Evolutionary conservation across 2,113 vertebrate species (phyloP).

Genomic region (Coryphaenoides rupestris): DNA sequence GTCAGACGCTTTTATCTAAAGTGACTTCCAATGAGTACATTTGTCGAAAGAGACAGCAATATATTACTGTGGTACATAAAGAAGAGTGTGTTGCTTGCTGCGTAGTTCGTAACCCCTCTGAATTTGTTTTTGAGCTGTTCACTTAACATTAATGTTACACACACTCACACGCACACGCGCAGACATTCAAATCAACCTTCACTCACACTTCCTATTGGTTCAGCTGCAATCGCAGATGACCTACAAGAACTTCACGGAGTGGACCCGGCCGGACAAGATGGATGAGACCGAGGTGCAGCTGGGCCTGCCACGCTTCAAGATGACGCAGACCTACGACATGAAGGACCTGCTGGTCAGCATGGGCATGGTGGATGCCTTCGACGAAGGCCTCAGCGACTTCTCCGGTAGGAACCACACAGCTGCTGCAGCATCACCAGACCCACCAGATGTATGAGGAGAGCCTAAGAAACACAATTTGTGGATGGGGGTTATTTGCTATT

Average conservation of each 20-base stretch:
- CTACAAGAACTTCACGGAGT: conserved; percentile 74
- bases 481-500: background rate
- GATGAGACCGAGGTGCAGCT: conserved; percentile 61
- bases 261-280: conserved; percentile 75
- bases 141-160: background rate
- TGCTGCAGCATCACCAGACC: background rate
- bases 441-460: background rate
- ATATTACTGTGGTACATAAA: too few species aligned
- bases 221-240: conserved; percentile 79
- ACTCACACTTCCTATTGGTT: background rate
- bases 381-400: conserved; percentile 64
- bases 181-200: background rate
- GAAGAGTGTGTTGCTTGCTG: too few species aligned
- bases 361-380: conserved; percentile 82
- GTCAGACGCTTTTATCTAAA: too few species aligned
- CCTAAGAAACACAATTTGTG: background rate
- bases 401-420: conserved; percentile 45
- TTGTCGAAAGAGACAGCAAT: too few species aligned
- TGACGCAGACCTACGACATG: conserved; percentile 79
- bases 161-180: background rate
- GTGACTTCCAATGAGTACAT: too few species aligned
- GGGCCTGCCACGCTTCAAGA: conserved; percentile 76
- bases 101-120: too few species aligned
- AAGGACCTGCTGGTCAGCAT: conserved; percentile 66
- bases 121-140: background rate